A percentile compares a stretch with the other conserved stretches of the same genome.
Conservation (phyloP, 2,888 invertebrate genomes). For the Lordiphosa fenestrarum region DNA sequence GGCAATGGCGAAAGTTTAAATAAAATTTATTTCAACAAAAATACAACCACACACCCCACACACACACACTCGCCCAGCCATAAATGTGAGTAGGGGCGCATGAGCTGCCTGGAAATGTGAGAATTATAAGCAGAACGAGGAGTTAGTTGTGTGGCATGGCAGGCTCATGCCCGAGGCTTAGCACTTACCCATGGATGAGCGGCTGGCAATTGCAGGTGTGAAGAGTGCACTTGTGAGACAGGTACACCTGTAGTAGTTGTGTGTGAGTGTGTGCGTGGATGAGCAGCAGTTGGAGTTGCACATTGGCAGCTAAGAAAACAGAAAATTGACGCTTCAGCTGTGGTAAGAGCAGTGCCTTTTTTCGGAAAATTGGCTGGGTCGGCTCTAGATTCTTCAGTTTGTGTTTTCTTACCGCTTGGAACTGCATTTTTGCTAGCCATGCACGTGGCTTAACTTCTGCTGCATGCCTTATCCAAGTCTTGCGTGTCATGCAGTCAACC, state of each 20-base stretch:
- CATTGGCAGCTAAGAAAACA: constrained; percentile 58
- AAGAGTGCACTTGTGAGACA: constrained; percentile 39
- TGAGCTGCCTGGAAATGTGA: constrained; percentile 52
- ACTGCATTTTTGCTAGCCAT: constrained; percentile 57
- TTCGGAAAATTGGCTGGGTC: neutral
- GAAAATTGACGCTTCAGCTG: constrained; percentile 49
- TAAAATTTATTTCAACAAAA: constrained; percentile 73
- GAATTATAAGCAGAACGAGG: constrained; percentile 46
- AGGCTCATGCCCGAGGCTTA: constrained; percentile 22
- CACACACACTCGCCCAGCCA: neutral
- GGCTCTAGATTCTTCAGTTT: constrained; percentile 35
- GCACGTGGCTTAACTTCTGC: constrained; percentile 58
- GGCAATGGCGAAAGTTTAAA: constrained; percentile 64
- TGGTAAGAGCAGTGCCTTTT: constrained; percentile 47
- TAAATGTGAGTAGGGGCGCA: constrained; percentile 2
- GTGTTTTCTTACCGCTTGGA: constrained; percentile 22
- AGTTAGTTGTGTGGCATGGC: constrained; percentile 1
- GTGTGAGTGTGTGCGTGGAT: constrained; percentile 15
- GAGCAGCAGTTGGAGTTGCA: constrained; percentile 15
- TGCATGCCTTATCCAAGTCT: constrained; percentile 34
- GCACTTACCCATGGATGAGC: constrained; percentile 33
- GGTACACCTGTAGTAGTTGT: constrained; percentile 65
- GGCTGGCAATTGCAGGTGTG: constrained; percentile 22
- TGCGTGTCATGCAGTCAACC: constrained; percentile 49
- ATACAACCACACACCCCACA: constrained; percentile 28